Evolutionary conservation across 2,888 invertebrate genomes (phyloP).

Genomic region (Petrophora chlorosata): DNA sequence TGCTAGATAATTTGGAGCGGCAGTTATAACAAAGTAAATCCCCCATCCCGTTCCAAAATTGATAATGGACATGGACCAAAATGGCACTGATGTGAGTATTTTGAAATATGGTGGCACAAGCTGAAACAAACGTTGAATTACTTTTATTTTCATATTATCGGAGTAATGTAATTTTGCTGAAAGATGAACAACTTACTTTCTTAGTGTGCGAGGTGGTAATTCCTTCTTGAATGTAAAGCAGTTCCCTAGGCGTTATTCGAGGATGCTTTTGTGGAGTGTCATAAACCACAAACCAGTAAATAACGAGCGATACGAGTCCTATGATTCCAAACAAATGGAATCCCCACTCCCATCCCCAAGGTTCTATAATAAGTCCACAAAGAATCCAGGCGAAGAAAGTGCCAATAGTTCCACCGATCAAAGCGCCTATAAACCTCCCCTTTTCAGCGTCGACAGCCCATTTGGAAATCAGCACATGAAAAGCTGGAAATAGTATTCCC

Average conservation of each 20-base stretch:
- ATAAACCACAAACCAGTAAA: conserved; percentile 22
- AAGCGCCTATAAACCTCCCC: conserved; percentile 75
- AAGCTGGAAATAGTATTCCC: conserved; percentile 77
- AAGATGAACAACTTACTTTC: neutral
- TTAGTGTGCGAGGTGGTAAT: neutral
- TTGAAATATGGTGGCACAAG: conserved; percentile 78
- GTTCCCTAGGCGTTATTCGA: conserved; percentile 59
- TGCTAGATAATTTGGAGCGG: conserved; percentile 84
- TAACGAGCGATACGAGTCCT: conserved; percentile 53
- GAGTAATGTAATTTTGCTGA: no score
- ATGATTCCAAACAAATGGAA: conserved; percentile 79
- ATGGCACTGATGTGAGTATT: conserved; percentile 83
- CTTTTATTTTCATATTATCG: no score
- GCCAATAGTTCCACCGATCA: conserved; percentile 74
- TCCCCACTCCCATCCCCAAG: conserved; percentile 82
- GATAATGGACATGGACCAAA: conserved; percentile 80
- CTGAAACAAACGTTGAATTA: no score
- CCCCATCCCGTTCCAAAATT: conserved; percentile 88
- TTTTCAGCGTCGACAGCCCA: conserved; percentile 86
- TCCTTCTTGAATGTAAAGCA: conserved; percentile 22
- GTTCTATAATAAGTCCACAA: conserved; percentile 57
- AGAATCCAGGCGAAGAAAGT: conserved; percentile 48
- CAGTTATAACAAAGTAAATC: conserved; percentile 80
- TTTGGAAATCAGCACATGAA: conserved; percentile 80
- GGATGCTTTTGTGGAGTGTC: conserved; percentile 82